These are phyloP conservation scores for Tenthredo livida DNA, from an alignment of 2,888 invertebrate genomes.

Conservation along the genomic window DNA sequence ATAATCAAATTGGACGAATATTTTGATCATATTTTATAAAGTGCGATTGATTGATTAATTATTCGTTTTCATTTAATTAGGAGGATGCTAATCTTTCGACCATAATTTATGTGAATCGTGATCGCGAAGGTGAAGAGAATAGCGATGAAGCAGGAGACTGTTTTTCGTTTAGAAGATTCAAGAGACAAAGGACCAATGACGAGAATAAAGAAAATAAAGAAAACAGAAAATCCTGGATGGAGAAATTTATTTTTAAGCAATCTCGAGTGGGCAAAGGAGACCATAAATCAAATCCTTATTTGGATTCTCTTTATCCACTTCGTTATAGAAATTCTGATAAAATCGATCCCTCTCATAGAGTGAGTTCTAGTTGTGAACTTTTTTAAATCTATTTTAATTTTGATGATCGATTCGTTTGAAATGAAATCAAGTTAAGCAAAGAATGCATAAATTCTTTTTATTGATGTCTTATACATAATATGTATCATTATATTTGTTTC, in stretches of 20 bases:
- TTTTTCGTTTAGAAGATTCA: constrained; percentile 57
- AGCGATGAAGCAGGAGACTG: constrained; percentile 57
- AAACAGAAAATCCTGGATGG: constrained; percentile 36
- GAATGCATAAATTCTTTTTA: background rate
- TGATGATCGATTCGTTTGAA: background rate
- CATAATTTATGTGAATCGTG: constrained; percentile 59
- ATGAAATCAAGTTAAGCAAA: background rate
- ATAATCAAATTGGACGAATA: background rate
- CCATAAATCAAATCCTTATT: constrained; percentile 26
- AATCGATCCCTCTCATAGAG: background rate
- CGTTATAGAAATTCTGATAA: constrained; percentile 24
- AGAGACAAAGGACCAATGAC: constrained; percentile 57
- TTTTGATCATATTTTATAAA: background rate
- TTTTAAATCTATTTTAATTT: background rate
- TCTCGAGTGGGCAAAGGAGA: background rate
- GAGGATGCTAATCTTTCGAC: constrained; percentile 45
- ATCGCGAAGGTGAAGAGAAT: constrained; percentile 60
- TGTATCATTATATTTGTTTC: background rate
- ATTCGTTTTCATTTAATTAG: background rate
- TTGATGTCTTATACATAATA: background rate
- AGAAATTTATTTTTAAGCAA: constrained; percentile 30
- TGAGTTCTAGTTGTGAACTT: background rate
- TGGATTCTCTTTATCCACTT: constrained; percentile 53
- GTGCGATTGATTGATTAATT: background rate
- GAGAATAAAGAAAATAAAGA: constrained; percentile 27